These are phyloP conservation scores for Amazona finschi DNA, from an alignment of 2,797 vertebrate genomes.

Conservation along the genomic window DNA sequence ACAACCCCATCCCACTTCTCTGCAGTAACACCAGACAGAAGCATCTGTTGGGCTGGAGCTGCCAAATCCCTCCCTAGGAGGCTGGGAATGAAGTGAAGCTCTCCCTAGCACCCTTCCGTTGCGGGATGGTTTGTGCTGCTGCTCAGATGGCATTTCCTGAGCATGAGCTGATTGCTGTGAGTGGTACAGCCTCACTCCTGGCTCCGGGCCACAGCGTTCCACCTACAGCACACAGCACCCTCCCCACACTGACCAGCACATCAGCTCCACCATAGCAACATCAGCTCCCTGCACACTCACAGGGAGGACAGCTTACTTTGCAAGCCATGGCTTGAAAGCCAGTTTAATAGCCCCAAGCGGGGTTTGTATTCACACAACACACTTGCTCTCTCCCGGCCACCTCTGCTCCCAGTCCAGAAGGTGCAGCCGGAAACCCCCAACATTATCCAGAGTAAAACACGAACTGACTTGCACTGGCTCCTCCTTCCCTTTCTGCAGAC, in stretches of 20 bases:
- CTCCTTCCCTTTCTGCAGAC: background rate
- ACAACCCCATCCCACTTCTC: background rate
- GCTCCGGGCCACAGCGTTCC: accelerated
- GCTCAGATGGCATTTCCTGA: constrained; percentile 7
- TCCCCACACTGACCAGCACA: background rate
- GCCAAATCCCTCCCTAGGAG: background rate
- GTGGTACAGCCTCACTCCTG: background rate
- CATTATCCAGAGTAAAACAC: background rate
- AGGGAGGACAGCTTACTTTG: background rate
- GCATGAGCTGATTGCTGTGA: background rate
- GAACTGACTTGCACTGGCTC: background rate
- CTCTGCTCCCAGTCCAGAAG: background rate
- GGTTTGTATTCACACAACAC: background rate
- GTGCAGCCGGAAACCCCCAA: background rate
- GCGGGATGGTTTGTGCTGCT: background rate
- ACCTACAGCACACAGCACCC: background rate
- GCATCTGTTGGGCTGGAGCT: background rate
- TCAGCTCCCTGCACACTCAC: background rate
- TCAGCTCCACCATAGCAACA: accelerated
- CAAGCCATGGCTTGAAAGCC: background rate
- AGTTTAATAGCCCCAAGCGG: background rate
- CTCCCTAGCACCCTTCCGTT: background rate
- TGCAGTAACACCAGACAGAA: background rate
- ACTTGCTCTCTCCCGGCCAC: background rate
- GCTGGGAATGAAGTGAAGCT: background rate